These are phyloP conservation scores for Dinocampus coccinellae DNA, from an alignment of 2,888 invertebrate genomes.

Conservation along the genomic window DNA sequence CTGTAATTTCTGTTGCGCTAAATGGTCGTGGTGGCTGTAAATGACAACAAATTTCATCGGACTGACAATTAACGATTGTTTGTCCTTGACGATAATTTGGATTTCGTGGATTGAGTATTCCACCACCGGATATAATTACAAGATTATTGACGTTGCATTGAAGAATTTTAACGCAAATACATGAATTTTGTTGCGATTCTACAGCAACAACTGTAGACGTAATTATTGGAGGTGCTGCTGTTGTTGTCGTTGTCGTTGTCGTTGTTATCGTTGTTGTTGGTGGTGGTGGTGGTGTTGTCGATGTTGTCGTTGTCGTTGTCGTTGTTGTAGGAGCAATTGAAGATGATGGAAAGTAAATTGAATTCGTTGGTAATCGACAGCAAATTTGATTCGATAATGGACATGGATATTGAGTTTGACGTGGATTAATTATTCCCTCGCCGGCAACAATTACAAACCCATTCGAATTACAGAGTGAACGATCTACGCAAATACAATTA, in stretches of 20 bases:
- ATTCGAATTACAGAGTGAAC: constrained; percentile 52
- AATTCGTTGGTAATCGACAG: constrained; percentile 47
- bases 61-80: constrained; percentile 40
- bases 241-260: constrained; percentile 12
- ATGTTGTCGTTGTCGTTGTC: constrained; percentile 13
- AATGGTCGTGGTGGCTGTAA: constrained; percentile 75
- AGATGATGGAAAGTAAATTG: constrained; percentile 29
- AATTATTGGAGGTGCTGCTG: neutral
- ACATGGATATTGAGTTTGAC: constrained; percentile 48
- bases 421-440: constrained; percentile 54
- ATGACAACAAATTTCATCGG: constrained; percentile 70
- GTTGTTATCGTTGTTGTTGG: constrained; percentile 23
- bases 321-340: constrained; percentile 18
- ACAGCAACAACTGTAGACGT: constrained; percentile 12
- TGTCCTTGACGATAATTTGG: constrained; percentile 48
- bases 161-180: constrained; percentile 17
- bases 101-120: constrained; percentile 55
- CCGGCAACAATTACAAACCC: constrained; percentile 52
- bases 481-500: constrained; percentile 56
- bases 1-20: constrained; percentile 46
- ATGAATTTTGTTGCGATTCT: constrained; percentile 26
- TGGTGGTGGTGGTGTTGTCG: constrained; percentile 23
- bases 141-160: constrained; percentile 50
- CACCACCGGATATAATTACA: constrained; percentile 46
- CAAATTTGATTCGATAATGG: constrained; percentile 51